Conservation (phyloP, 2,797 vertebrate species). For the Sebastes oblongus region DNA sequence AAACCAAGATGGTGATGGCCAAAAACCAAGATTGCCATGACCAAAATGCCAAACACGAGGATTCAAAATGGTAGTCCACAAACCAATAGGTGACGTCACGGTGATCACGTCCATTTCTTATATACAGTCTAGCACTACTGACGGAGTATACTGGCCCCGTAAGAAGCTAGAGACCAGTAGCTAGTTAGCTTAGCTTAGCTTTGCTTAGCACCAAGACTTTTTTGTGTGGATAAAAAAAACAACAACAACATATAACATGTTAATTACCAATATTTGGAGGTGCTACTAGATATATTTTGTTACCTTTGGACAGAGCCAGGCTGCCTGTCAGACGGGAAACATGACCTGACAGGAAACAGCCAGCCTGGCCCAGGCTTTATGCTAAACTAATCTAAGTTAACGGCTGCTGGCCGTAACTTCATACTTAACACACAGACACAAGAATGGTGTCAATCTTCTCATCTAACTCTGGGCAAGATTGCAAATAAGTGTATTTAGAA, state of each 20-base stretch:
- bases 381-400: neutral
- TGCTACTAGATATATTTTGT: too few relatives aligned
- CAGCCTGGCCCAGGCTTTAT: neutral
- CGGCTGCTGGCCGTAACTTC: neutral
- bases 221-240: too few relatives aligned
- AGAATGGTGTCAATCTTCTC: neutral
- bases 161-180: neutral
- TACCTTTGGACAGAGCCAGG: too few relatives aligned
- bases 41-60: too few relatives aligned
- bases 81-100: too few relatives aligned
- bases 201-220: neutral
- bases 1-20: too few relatives aligned
- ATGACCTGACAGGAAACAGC: too few relatives aligned
- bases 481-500: neutral
- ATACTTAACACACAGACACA: neutral
- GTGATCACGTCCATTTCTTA: too few relatives aligned
- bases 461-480: neutral
- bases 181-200: neutral
- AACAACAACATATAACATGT: neutral
- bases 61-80: too few relatives aligned
- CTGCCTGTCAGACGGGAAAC: too few relatives aligned
- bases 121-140: neutral
- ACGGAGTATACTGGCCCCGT: too few relatives aligned
- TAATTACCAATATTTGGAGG: neutral
- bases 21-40: too few relatives aligned